A percentile compares a stretch with the other conserved stretches of the same genome.
Evolutionary conservation across 2,113 vertebrate species (phyloP).

Genomic region (Paramormyrops kingsleyae): DNA sequence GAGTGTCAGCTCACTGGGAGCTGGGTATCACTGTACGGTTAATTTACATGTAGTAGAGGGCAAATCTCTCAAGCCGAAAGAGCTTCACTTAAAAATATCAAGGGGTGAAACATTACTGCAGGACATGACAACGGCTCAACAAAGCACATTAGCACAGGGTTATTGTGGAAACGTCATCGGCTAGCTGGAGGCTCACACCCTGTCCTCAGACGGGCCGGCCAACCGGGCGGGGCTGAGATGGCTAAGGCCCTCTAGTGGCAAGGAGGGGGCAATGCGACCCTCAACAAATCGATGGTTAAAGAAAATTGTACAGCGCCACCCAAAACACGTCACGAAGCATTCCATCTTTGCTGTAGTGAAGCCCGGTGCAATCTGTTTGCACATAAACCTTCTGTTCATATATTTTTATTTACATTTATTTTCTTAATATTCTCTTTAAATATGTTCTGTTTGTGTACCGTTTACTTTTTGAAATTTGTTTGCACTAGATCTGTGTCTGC

Average conservation of each 20-base stretch:
- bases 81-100: not conserved
- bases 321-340: not conserved
- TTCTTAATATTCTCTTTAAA: not conserved
- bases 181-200: not conserved
- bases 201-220: not conserved
- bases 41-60: not conserved
- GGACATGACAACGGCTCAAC: not conserved
- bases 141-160: not conserved
- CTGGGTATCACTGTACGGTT: not conserved
- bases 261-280: not conserved
- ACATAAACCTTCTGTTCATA: not conserved
- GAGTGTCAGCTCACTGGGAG: not conserved
- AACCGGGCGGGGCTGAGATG: not conserved
- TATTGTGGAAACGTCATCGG: not conserved
- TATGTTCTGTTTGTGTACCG: not conserved
- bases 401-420: not conserved
- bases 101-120: not conserved
- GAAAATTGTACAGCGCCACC: not conserved
- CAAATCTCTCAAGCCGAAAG: not conserved
- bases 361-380: not conserved
- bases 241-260: not conserved
- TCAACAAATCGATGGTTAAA: not conserved
- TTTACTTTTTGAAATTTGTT: not conserved
- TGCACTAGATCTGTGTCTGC: not conserved
- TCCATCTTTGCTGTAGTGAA: not conserved